These are phyloP conservation scores for Tolmerus cingulatus DNA, from an alignment of 2,888 invertebrate species.

Conservation along the genomic window DNA sequence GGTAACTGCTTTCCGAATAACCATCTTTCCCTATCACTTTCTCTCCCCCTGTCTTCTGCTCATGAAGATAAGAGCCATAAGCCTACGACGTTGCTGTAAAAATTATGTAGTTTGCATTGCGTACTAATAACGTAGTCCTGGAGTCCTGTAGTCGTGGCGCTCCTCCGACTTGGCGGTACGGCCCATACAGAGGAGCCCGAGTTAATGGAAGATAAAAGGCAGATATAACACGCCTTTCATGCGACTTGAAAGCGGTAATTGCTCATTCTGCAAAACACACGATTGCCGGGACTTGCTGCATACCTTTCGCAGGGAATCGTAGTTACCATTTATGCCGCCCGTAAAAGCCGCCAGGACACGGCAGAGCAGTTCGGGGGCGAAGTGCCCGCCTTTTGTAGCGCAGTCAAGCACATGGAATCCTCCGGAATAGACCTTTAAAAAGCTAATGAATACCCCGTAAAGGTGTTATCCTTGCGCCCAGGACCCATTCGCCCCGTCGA, in stretches of 20 bases:
- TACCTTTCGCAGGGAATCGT: background rate
- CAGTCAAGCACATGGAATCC: background rate
- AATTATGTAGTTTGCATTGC: slow-evolving; percentile 18
- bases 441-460: slow-evolving; percentile 24
- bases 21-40: background rate
- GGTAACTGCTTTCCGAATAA: background rate
- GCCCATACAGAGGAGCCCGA: background rate
- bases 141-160: background rate
- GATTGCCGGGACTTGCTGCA: background rate
- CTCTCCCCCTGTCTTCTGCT: background rate
- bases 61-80: background rate
- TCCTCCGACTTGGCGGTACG: background rate
- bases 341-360: background rate
- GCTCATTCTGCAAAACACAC: background rate
- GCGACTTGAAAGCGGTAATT: background rate
- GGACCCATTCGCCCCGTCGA: background rate
- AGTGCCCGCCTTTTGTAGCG: background rate
- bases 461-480: slow-evolving; percentile 1
- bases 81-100: background rate
- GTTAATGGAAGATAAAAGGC: slow-evolving; percentile 2
- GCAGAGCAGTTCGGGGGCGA: background rate
- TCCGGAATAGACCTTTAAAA: slow-evolving; percentile 4
- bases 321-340: background rate
- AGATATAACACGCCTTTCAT: slow-evolving; percentile 25
- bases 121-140: background rate